Base-by-base conservation (phyloP, 2,888 invertebrate species). In the Drosophila parthenogenetica region DNA sequence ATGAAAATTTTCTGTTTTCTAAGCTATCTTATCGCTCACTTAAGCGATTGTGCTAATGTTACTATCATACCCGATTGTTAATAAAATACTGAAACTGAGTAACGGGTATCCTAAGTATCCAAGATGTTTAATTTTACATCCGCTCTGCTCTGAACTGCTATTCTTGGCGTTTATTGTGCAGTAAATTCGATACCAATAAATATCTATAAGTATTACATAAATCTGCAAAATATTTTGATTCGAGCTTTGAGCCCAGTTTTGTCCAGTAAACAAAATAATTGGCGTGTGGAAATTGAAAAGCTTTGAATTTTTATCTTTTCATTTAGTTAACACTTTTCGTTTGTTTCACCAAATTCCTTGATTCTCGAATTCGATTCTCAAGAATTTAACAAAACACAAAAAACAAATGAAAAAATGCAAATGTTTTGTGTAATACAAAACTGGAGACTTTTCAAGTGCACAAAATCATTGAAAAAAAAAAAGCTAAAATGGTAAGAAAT, bases 281-380 rank as follows among this genome's bases (percentile, higher is more conserved):
- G 46, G 50, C 67, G 58, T 40, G 61, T 73, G 63, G 50, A 70
- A 64, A 70, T 64, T 40, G 25, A 51, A 69, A 55, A 54, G 42
- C 45, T 61, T 64, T 46, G 37, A 10, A 14, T 29, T 37, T 22
- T 54, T 29, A 32, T 55, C 19, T 5, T 25, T 46, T 42, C 42
- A 22, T 10, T 19, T 22, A 42, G 7, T 35, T 49, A 35, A 35
- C 19, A 50, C 11, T 40, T 49, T 49, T 59, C 35, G 42, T 50
- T 49, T 49, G 53, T 54, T 61, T 17, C 32, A 50, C n/a, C 61
- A 40, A 74, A 79, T 77, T 77, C 75, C 59, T 71, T 5, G n/a
- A 43, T 40, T 57, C 79, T 77, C 77, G 70, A 60, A 51, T 77
- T 77, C 48, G 40, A 29, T 72, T 69, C 64, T 63, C 57, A 40